These are phyloP conservation scores for Leptopilina boulardi DNA, from an alignment of 1,140 invertebrate species.

Conservation along the genomic window DNA sequence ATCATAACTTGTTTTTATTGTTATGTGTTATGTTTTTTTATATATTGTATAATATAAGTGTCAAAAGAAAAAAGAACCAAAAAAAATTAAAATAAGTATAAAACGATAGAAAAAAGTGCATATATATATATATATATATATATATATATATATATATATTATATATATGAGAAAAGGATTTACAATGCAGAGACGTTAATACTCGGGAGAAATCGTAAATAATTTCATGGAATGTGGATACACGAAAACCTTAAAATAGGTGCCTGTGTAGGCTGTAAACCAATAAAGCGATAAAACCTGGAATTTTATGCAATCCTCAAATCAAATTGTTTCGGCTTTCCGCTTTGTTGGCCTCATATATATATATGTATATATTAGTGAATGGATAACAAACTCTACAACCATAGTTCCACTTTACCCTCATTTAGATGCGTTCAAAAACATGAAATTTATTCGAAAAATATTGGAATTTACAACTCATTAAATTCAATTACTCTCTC, in stretches of 20 bases:
- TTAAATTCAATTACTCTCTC: background rate
- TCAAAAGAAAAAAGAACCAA: no score
- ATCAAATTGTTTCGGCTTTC: background rate
- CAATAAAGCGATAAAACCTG: constrained; percentile 62
- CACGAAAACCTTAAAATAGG: constrained; percentile 32
- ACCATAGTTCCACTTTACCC: constrained; percentile 21
- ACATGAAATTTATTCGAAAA: background rate
- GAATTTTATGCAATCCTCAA: constrained; percentile 42
- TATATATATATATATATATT: constrained; percentile 1
- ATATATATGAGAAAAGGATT: background rate
- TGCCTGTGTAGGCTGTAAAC: constrained; percentile 51
- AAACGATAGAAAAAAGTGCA: no score
- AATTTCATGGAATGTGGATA: constrained; percentile 40
- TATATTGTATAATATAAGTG: no score
- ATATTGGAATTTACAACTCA: background rate
- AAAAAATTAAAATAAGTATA: no score
- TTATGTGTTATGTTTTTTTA: no score
- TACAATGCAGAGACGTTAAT: constrained; percentile 12
- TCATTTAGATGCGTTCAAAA: constrained; percentile 21
- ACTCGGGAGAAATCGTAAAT: constrained; percentile 24
- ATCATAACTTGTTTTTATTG: no score
- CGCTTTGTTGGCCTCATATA: constrained; percentile 26
- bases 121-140: background rate
- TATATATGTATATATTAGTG: constrained; percentile 37
- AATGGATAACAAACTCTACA: constrained; percentile 51